Evolutionary conservation across 92 coral and sea anemone species (phyloP).

Genomic region (Muricea muricata): DNA sequence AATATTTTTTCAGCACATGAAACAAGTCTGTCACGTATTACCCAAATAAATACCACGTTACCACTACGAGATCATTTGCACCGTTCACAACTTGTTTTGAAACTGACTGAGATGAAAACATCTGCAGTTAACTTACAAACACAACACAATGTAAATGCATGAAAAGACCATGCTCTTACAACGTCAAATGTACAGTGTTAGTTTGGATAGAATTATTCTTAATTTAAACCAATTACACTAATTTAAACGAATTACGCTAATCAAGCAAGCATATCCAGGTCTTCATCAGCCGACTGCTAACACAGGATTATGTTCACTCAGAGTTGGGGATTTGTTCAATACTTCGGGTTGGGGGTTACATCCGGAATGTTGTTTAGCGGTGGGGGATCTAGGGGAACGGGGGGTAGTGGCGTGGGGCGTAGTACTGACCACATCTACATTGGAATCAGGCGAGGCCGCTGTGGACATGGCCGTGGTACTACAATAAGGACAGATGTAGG

Average conservation of each 20-base stretch:
- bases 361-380: conserved; percentile 6
- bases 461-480: conserved; percentile 56
- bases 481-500: conserved; percentile 82
- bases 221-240: background rate
- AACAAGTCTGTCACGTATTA: background rate
- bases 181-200: background rate
- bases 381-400: conserved; percentile 62
- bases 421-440: conserved; percentile 92
- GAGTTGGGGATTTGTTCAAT: background rate
- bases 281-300: background rate
- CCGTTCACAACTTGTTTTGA: background rate
- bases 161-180: background rate
- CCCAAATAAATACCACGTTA: background rate
- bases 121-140: background rate
- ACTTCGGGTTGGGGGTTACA: background rate
- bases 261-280: background rate
- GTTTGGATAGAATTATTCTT: background rate
- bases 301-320: background rate
- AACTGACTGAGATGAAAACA: background rate
- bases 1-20: background rate
- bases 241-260: background rate
- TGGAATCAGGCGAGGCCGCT: conserved; percentile 90
- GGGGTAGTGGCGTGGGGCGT: conserved; percentile 82
- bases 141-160: background rate
- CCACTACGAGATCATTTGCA: background rate